Conservation (phyloP, 2,797 vertebrate species). For the Acridotheres tristis region DNA sequence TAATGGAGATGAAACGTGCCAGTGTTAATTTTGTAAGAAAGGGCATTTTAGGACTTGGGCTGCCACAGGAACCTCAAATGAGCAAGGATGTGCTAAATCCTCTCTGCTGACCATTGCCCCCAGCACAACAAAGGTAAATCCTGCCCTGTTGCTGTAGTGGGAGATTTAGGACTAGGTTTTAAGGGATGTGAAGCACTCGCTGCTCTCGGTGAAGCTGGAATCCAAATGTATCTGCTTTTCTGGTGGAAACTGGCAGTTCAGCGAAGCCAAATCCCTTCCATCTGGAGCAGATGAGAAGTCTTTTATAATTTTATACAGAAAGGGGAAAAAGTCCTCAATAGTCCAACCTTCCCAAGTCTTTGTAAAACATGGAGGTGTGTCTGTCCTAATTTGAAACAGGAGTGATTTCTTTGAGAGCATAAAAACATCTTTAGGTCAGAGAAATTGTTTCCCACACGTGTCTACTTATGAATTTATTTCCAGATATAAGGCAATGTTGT, state of each 20-base stretch:
- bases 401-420: neutral
- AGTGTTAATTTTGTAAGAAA: neutral
- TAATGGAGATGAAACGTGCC: neutral
- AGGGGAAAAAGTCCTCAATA: rapidly evolving
- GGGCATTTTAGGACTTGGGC: neutral
- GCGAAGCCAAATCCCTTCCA: neutral
- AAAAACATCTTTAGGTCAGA: neutral
- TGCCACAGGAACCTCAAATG: neutral
- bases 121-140: neutral
- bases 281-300: neutral
- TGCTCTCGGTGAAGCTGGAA: neutral
- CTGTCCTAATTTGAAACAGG: neutral
- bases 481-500: neutral
- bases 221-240: neutral
- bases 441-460: neutral
- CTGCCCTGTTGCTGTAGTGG: neutral
- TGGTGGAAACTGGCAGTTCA: neutral
- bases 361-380: neutral
- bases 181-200: neutral
- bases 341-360: neutral
- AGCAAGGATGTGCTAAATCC: neutral
- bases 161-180: neutral
- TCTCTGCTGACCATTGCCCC: neutral
- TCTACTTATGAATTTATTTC: slow-evolving; percentile 4
- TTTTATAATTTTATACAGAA: neutral